Evolutionary conservation across 2,888 invertebrate genomes (phyloP).

Genomic region (Bimastos eiseni): DNA sequence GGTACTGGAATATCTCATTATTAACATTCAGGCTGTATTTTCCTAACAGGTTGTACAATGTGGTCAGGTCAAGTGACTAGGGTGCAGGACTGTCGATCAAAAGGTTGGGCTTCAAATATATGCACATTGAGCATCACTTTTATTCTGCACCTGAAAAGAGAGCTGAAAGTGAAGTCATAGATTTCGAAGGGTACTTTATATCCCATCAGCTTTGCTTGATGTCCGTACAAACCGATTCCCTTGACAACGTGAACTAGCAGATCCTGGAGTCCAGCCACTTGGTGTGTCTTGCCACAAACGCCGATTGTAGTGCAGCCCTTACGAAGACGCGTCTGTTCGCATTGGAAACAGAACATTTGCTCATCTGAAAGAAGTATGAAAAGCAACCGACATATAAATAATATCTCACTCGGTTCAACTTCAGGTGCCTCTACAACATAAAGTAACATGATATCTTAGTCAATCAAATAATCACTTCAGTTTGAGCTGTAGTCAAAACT

Average conservation of each 20-base stretch:
- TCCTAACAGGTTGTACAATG: no score
- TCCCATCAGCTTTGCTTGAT: slow-evolving; percentile 42
- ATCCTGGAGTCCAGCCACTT: slow-evolving; percentile 50
- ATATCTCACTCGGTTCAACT: background rate
- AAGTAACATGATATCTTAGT: background rate
- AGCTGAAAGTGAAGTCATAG: slow-evolving; percentile 44
- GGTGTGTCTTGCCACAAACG: slow-evolving; percentile 50
- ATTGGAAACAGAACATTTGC: slow-evolving; percentile 51
- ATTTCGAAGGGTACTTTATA: slow-evolving; percentile 42
- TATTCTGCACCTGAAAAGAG: slow-evolving; percentile 47
- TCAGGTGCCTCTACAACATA: background rate
- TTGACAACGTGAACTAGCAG: slow-evolving; percentile 45
- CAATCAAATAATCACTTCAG: background rate
- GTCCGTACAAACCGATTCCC: slow-evolving; percentile 46
- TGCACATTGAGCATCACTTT: no score
- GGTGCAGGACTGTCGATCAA: no score
- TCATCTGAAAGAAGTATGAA: background rate
- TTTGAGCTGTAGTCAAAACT: background rate
- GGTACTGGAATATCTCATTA: no score
- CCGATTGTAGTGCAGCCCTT: slow-evolving; percentile 50
- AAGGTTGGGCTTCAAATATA: no score
- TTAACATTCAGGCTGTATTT: no score
- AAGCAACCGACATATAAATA: background rate
- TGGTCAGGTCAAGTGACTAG: no score
- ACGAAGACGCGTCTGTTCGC: slow-evolving; percentile 49